Conservation (phyloP, 1,140 invertebrate genomes). For the Lamellibrachia luymesi region DNA sequence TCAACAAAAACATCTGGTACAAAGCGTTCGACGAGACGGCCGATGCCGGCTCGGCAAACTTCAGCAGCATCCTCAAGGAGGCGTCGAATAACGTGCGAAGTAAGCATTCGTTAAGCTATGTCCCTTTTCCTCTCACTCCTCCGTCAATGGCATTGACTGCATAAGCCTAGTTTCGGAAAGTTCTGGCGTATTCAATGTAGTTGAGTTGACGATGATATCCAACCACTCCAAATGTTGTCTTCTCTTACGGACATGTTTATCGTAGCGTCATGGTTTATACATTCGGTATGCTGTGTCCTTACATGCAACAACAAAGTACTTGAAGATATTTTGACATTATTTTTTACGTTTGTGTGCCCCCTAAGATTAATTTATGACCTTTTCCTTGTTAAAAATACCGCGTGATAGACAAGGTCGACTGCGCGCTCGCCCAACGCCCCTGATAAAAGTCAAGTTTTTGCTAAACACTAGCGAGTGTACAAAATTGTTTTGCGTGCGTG, state of each 20-base stretch:
- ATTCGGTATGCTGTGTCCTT: neutral
- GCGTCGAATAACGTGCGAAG: slow-evolving; percentile 72
- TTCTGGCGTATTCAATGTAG: neutral
- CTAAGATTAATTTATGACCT: too few species aligned
- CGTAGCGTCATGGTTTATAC: neutral
- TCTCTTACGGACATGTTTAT: neutral
- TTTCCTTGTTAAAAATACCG: too few species aligned
- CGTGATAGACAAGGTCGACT: too few species aligned
- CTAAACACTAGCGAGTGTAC: too few species aligned
- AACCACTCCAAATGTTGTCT: neutral
- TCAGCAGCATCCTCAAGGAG: slow-evolving; percentile 61
- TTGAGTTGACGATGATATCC: neutral
- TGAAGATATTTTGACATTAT: neutral
- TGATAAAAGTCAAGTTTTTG: too few species aligned
- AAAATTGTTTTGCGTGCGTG: too few species aligned
- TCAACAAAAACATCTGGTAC: slow-evolving; percentile 20
- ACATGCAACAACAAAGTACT: neutral
- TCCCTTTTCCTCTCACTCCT: slow-evolving; percentile 31
- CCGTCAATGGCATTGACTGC: neutral
- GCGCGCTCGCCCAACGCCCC: too few species aligned
- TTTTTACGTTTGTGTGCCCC: too few species aligned
- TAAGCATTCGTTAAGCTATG: slow-evolving; percentile 62
- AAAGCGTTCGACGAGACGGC: slow-evolving; percentile 20
- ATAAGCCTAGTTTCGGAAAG: too few species aligned
- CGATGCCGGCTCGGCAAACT: neutral